Evolutionary conservation across 2,113 vertebrate species (phyloP).

Genomic region (Tylochromis polylepis): DNA sequence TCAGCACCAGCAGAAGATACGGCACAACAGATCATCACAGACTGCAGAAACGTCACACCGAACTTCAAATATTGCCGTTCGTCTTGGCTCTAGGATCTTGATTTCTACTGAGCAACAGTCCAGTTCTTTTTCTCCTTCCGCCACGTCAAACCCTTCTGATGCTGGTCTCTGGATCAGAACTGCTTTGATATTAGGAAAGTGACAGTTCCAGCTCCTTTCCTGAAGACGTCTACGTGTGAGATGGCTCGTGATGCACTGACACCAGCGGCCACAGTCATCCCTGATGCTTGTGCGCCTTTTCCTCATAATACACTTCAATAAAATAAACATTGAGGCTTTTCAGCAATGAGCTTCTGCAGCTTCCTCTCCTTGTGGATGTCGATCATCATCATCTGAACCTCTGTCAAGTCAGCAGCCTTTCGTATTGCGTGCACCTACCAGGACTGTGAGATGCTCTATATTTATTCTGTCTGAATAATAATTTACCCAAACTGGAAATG

Average conservation of each 20-base stretch:
- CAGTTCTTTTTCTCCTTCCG: background rate
- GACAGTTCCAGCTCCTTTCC: background rate
- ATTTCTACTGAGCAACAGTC: background rate
- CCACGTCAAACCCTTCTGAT: rapidly evolving
- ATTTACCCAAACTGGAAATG: background rate
- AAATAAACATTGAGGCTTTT: background rate
- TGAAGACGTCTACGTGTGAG: background rate
- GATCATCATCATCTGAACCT: background rate
- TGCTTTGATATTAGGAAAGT: background rate
- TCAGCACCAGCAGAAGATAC: background rate
- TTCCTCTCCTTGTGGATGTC: background rate
- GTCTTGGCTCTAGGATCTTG: rapidly evolving
- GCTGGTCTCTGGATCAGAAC: background rate
- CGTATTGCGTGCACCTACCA: rapidly evolving
- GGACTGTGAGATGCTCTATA: background rate
- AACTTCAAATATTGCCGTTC: background rate
- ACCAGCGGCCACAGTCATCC: rapidly evolving
- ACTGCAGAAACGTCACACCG: background rate
- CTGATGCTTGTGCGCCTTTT: background rate
- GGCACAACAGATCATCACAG: background rate
- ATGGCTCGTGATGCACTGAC: background rate
- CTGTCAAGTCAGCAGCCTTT: background rate
- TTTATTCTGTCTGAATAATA: rapidly evolving
- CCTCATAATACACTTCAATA: rapidly evolving
- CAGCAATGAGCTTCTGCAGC: rapidly evolving